Evolutionary conservation across 2,888 invertebrate genomes (phyloP).

Genomic region (Netelia virgata): DNA sequence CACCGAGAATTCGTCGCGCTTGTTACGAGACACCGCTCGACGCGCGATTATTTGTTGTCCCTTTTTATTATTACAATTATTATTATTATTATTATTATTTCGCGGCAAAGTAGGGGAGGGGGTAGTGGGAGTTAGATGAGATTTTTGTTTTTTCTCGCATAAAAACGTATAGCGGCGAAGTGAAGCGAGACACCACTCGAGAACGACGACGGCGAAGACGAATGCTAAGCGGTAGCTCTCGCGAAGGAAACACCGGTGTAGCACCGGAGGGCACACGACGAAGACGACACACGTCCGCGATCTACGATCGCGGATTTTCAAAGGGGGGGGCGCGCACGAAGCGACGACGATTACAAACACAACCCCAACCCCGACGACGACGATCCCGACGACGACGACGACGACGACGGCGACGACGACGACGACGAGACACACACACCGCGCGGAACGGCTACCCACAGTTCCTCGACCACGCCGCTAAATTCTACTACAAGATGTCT

Average conservation of each 20-base stretch:
- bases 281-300: constrained; percentile 66
- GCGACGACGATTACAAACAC: constrained; percentile 51
- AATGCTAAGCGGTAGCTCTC: constrained; percentile 43
- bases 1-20: not conserved
- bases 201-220: constrained; percentile 31
- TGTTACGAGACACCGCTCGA: not conserved
- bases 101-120: not conserved
- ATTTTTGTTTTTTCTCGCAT: not conserved
- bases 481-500: constrained; percentile 84
- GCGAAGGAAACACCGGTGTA: constrained; percentile 53
- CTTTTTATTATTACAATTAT: not conserved
- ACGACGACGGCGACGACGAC: constrained; percentile 70
- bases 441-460: constrained; percentile 76
- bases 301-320: constrained; percentile 54
- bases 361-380: constrained; percentile 57
- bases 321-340: constrained; percentile 61
- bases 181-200: constrained; percentile 35
- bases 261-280: constrained; percentile 63
- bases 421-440: constrained; percentile 73
- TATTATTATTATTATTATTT: constrained; percentile 16
- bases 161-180: not conserved
- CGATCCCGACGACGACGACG: constrained; percentile 64
- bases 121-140: not conserved
- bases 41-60: not conserved
- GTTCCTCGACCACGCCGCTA: constrained; percentile 81